Conservation (phyloP, 2,888 invertebrate genomes). For the Lissonota sp. region DNA sequence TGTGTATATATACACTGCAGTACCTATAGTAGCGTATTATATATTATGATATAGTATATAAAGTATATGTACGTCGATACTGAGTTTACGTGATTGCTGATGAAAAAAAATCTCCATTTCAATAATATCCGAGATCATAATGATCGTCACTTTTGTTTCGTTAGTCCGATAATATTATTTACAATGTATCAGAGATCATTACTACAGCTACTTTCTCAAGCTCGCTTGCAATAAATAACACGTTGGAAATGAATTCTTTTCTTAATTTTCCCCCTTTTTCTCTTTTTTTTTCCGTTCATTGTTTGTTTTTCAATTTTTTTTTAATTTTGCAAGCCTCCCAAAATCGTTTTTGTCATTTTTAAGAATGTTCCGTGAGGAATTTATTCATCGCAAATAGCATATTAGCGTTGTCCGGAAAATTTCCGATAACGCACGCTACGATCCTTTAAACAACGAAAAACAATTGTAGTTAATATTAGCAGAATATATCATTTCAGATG, state of each 20-base stretch:
- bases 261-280: conserved; percentile 1
- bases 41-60: conserved; percentile 36
- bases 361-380: too few species aligned
- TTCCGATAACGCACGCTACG: too few species aligned
- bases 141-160: conserved; percentile 65
- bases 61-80: conserved; percentile 41
- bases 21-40: conserved; percentile 46
- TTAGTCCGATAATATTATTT: conserved; percentile 80
- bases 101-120: conserved; percentile 45
- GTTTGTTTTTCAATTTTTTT: not conserved
- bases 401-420: too few species aligned
- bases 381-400: too few species aligned
- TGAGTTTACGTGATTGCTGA: conserved; percentile 49
- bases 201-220: conserved; percentile 82
- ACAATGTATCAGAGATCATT: conserved; percentile 80
- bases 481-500: too few species aligned
- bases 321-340: not conserved
- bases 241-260: conserved; percentile 75
- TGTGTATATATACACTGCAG: conserved; percentile 65
- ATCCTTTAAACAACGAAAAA: too few species aligned
- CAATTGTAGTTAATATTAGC: too few species aligned
- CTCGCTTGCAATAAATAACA: conserved; percentile 83
- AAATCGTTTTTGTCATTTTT: too few species aligned
- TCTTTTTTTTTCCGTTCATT: not conserved
- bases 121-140: conserved; percentile 47